Base-by-base conservation (phyloP, 92 coral and sea anemone species). In the Isaurus tuberculatus region DNA sequence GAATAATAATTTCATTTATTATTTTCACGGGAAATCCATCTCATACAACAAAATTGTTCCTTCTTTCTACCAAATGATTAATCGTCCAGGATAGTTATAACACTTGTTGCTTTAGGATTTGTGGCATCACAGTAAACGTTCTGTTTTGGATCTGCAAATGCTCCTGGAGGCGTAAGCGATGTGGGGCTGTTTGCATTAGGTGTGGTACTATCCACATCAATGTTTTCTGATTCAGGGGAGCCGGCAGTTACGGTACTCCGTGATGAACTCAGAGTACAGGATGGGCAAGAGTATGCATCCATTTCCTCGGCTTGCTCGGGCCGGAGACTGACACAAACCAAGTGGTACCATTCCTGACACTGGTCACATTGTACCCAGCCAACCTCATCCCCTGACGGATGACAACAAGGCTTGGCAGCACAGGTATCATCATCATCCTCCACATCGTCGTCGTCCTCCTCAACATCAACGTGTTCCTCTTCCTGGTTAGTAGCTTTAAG, bases 291-390 rank as follows among this genome's bases (percentile, higher is more conserved):
- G 72, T 94, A 97, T 19, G 98, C 94, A 37, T 97, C 99, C 79
- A 97, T 87, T 17, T 97, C 98, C 64, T 92, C 92, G 0, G 99
- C 99, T 22, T 88, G 87, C 80, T 94, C 90, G 5, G 97, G 88
- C 70, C 91, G 90, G 16, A 97, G 91, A 20, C 94, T 95, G 7
- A 97, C 97, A 58, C 99, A 97, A 0, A 87, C 83, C 27, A 94
- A 80, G 61, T 97, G 99, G 57, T 88, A 97, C 99, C 99, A 97
- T 34, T 79, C 92, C 74, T 97, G 97, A 80, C 99, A 97, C 51
- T 79, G 73, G 63, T 97, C 99, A 44, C 99, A 97, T 82, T 97
- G 99, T 8, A 97, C 98, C 99, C 99, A 97, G 61, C 94, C 98
- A 29, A 97, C 99, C 40, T 97, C 98, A 42, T 97, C 99, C n/a